Evolutionary conservation across 2,113 vertebrate species (phyloP), one percentile per base, ranked within the genome.

Genomic region (Thunnus thynnus): DNA sequence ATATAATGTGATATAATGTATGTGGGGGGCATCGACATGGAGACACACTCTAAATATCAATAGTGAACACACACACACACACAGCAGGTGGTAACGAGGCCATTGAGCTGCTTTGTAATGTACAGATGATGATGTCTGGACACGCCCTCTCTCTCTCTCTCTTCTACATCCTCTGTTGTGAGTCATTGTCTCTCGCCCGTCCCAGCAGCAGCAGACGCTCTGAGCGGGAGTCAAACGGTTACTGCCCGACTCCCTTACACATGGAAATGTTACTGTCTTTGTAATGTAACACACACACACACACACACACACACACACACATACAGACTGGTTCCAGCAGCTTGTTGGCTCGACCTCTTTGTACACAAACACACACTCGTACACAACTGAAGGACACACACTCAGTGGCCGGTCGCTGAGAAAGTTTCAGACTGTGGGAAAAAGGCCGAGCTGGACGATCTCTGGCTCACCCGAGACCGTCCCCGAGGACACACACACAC

Each of bases 351-450:
- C 13, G 2, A 8, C 36, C 16, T 57, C 52, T 12, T 65, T 32
- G 3, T 13, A 55, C 46, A 51, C 57, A 55, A 60, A 60, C 27
- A 57, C 36, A 41, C 54, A 65, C 52, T 73, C 54, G 46, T 48
- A 73, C 47, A 57, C 52, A 27, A 56, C 51, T 22, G 22, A 22
- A 22, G 22, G 22, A 54, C 50, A 17, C 78, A 46, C 62, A 44
- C 57, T 52, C 16, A 13, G 1, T 1, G 36, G 56, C 44, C 9
- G 46, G 41, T 20, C 13, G 75, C 22, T 87, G 88, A 81, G 82
- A 84, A 84, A 52, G 58, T 72, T 77, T 41, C 2, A 63, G 79
- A 61, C 81, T 88, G 90, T 92, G 91, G 89, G 91, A 90, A 89
- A 75, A 41, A 69, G 54, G 64, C 86, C 16, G 5, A 76, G 58